phyloP scores from a whole-genome alignment of 2,888 invertebrate genomes.

The Caenorhabditis sp. region DNA sequence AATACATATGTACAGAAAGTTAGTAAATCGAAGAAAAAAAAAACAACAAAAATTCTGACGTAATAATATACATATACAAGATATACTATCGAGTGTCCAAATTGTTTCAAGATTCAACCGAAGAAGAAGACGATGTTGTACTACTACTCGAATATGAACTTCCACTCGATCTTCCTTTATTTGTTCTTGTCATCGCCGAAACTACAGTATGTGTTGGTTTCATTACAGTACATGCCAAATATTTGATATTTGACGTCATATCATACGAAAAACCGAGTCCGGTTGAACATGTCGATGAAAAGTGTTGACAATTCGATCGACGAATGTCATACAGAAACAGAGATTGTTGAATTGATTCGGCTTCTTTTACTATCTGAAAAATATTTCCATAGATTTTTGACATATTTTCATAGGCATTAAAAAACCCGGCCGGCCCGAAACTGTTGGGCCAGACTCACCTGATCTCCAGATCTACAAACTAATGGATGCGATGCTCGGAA shows the following conservation, averaged over 20 bases:
- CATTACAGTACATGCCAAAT: constrained; percentile 49
- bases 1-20: not conserved
- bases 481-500: constrained; percentile 47
- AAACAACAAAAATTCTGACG: not conserved
- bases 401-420: too few species aligned
- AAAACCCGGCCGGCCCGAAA: too few species aligned
- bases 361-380: constrained; percentile 29
- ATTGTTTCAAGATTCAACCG: not conserved
- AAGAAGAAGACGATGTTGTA: too few species aligned
- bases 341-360: constrained; percentile 29
- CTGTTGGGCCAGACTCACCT: constrained; percentile 19
- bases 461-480: constrained; percentile 39
- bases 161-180: constrained; percentile 19
- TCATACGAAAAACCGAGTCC: constrained; percentile 55
- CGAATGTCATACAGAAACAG: constrained; percentile 54
- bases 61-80: not conserved
- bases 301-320: constrained; percentile 58
- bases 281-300: constrained; percentile 50
- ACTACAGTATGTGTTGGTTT: constrained; percentile 46
- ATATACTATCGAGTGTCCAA: not conserved
- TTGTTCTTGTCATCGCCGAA: constrained; percentile 27
- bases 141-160: constrained; percentile 1
- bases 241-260: constrained; percentile 50
- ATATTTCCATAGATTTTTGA: too few species aligned
- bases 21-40: not conserved